phyloP scores from a whole-genome alignment of 2,888 invertebrate genomes.

The Cheilosia impressa region DNA sequence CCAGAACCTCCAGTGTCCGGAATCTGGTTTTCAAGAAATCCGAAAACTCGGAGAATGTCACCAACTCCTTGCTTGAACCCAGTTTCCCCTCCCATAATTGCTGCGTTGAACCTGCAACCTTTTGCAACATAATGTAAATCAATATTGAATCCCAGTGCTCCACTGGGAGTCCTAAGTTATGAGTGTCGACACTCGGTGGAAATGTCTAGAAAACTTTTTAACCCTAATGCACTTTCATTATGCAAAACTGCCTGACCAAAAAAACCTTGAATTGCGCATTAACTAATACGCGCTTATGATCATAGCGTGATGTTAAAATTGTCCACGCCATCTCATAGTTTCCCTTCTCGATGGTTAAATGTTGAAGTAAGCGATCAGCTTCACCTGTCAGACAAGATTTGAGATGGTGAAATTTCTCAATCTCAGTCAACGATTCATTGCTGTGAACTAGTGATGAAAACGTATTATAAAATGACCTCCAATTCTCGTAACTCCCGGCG shows the following conservation, averaged over 20 bases:
- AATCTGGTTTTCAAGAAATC: slow-evolving; percentile 25
- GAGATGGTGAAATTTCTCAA: not conserved
- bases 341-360: slow-evolving; percentile 3
- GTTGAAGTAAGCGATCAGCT: too few relatives aligned
- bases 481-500: slow-evolving; percentile 1
- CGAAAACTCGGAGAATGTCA: slow-evolving; percentile 6
- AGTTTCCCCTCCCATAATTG: slow-evolving; percentile 21
- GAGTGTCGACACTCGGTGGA: slow-evolving; percentile 20
- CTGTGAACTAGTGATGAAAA: slow-evolving; percentile 7
- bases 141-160: slow-evolving; percentile 35
- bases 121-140: slow-evolving; percentile 23
- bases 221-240: not conserved
- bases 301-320: slow-evolving; percentile 17
- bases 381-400: not conserved
- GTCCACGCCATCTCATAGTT: not conserved
- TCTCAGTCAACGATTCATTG: not conserved
- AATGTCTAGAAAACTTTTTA: slow-evolving; percentile 14
- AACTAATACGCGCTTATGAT: slow-evolving; percentile 29
- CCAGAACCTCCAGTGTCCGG: not conserved
- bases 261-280: slow-evolving; percentile 17
- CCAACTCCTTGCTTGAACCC: slow-evolving; percentile 5
- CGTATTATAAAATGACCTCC: slow-evolving; percentile 11
- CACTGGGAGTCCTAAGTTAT: slow-evolving; percentile 12
- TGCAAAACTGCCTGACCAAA: slow-evolving; percentile 11
- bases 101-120: slow-evolving; percentile 19